Evolutionary conservation across 2,888 invertebrate species (phyloP).

Genomic region (Cordilura impudica): DNA sequence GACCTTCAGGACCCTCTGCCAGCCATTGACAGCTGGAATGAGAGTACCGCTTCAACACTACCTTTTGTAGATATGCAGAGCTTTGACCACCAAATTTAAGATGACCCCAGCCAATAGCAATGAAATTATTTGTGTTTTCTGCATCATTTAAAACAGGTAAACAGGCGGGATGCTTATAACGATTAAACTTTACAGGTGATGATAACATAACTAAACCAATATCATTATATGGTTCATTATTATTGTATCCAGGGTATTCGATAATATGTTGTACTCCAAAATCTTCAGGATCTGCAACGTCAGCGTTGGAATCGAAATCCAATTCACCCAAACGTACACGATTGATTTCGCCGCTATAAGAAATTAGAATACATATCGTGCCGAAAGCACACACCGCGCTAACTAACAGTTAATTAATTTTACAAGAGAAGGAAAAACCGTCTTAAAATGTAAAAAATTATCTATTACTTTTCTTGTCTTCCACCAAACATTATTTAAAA

Average conservation of each 20-base stretch:
- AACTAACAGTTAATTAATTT: no score
- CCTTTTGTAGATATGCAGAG: slow-evolving; percentile 79
- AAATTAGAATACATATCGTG: no score
- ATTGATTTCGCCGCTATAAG: slow-evolving; percentile 68
- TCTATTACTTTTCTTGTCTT: no score
- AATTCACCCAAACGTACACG: slow-evolving; percentile 73
- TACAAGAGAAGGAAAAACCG: no score
- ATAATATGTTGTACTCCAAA: slow-evolving; percentile 68
- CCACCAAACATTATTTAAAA: no score
- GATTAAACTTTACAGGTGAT: slow-evolving; percentile 72
- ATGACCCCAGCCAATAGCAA: slow-evolving; percentile 79
- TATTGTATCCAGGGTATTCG: slow-evolving; percentile 76
- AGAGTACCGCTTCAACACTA: slow-evolving; percentile 77
- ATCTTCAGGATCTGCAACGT: slow-evolving; percentile 73
- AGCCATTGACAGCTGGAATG: slow-evolving; percentile 62
- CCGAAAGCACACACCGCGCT: no score
- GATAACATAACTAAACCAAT: slow-evolving; percentile 79
- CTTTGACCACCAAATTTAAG: slow-evolving; percentile 70
- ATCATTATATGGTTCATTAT: slow-evolving; percentile 78
- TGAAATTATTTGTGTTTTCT: slow-evolving; percentile 66
- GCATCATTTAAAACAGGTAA: slow-evolving; percentile 70
- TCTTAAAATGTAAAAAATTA: no score
- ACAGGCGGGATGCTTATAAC: slow-evolving; percentile 78
- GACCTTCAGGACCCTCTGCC: slow-evolving; percentile 54
- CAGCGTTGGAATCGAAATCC: slow-evolving; percentile 68